Percentiles rank a stretch among this genome's conserved stretches.
Conservation (phyloP, 2,113 vertebrate species). For the Lophotis ruficrista region DNA sequence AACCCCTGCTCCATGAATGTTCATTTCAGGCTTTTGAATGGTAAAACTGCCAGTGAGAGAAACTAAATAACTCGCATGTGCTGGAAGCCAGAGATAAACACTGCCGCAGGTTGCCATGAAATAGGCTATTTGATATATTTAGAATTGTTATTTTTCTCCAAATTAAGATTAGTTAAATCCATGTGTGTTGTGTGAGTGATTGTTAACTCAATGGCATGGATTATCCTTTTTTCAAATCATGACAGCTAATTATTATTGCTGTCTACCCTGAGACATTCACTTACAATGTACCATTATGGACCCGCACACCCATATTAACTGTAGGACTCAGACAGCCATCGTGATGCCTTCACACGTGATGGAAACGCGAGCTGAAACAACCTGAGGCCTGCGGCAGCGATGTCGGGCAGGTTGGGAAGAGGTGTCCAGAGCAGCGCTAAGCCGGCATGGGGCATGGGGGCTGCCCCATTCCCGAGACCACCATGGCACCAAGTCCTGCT, state of each 20-base stretch:
- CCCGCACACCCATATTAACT: constrained; percentile 50
- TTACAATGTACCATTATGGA: constrained; percentile 66
- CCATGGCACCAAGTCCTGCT: neutral
- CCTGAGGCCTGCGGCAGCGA: accelerated
- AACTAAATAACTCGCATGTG: constrained; percentile 67
- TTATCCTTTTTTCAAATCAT: constrained; percentile 77
- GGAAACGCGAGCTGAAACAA: neutral
- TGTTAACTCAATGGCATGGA: constrained; percentile 75
- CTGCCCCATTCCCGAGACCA: neutral
- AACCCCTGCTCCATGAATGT: constrained; percentile 51
- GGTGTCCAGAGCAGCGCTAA: neutral
- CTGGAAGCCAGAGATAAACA: constrained; percentile 78
- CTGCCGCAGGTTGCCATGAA: constrained; percentile 68
- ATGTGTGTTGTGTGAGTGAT: constrained; percentile 73
- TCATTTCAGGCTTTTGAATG: constrained; percentile 69
- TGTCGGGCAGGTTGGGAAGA: neutral
- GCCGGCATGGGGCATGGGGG: too few species aligned
- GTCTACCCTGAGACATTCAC: constrained; percentile 64
- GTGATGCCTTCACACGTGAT: neutral
- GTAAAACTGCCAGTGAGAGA: constrained; percentile 68
- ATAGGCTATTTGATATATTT: constrained; percentile 76
- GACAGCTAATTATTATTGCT: constrained; percentile 81
- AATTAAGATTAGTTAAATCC: constrained; percentile 83
- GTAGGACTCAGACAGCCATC: constrained; percentile 43
- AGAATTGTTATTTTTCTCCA: constrained; percentile 81